A percentile compares a stretch with the other conserved stretches of the same genome.
Evolutionary conservation across 2,113 vertebrate species (phyloP).

Genomic region (Spermophilus dauricus): DNA sequence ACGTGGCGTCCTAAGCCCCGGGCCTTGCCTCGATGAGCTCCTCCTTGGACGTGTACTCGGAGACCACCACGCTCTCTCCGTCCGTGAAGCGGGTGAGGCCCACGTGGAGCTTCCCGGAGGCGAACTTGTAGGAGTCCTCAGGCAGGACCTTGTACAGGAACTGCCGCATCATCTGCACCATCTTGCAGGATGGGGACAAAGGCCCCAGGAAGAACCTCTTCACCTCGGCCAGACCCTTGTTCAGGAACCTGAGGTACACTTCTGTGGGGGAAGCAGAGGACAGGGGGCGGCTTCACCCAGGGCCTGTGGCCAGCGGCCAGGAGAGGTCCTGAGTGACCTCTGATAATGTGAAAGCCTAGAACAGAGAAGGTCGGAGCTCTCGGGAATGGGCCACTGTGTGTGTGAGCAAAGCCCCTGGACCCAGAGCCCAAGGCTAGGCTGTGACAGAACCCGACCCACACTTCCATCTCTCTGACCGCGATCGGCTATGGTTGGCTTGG

Average conservation of each 20-base stretch:
- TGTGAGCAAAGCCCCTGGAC: neutral
- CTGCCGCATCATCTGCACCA: slow-evolving; percentile 87
- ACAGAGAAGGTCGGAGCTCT: neutral
- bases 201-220: slow-evolving; percentile 90
- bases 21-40: slow-evolving; percentile 92
- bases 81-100: slow-evolving; percentile 91
- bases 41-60: slow-evolving; percentile 93
- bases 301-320: accelerated
- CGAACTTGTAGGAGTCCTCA: slow-evolving; percentile 90
- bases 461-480: neutral
- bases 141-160: slow-evolving; percentile 89
- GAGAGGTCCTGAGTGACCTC: accelerated
- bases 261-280: slow-evolving; percentile 62
- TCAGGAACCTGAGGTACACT: slow-evolving; percentile 79
- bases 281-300: accelerated
- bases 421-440: neutral
- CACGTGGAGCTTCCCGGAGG: slow-evolving; percentile 91
- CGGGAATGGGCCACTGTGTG: accelerated
- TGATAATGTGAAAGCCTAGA: neutral
- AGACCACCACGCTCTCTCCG: slow-evolving; percentile 89
- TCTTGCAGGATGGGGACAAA: slow-evolving; percentile 89
- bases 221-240: slow-evolving; percentile 75
- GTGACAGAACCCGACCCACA: neutral
- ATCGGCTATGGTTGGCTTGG: no score
- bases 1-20: no score